These are phyloP conservation scores for Hartigia nigra DNA, from an alignment of 2,888 invertebrate species.

Conservation along the genomic window DNA sequence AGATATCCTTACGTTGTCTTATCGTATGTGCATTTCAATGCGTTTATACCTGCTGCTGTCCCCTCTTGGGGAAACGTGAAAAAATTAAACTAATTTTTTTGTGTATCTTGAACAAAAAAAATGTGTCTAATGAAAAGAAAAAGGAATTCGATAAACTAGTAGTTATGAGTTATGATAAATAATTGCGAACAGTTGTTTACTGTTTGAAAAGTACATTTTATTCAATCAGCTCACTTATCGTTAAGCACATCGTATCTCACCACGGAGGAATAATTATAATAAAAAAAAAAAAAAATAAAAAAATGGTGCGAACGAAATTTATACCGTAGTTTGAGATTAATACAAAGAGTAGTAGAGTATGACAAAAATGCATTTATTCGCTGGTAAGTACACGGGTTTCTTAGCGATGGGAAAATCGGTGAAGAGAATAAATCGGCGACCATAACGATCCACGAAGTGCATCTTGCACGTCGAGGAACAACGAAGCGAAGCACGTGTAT, in stretches of 20 bases:
- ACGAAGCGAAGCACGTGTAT: slow-evolving; percentile 17
- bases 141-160: too few species aligned
- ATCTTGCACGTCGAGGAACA: slow-evolving; percentile 18
- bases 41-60: not conserved
- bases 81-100: too few species aligned
- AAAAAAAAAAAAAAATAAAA: not conserved
- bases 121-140: too few species aligned
- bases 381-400: slow-evolving; percentile 33
- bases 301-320: not conserved
- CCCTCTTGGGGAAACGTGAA: too few species aligned
- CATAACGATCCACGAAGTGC: slow-evolving; percentile 17
- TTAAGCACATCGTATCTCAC: slow-evolving; percentile 7
- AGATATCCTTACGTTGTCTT: too few species aligned
- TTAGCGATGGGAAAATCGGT: slow-evolving; percentile 21
- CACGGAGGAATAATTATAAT: slow-evolving; percentile 5
- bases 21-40: not conserved
- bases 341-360: slow-evolving; percentile 23
- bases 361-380: slow-evolving; percentile 40
- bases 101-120: too few species aligned
- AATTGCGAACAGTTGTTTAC: not conserved
- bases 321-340: not conserved
- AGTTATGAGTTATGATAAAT: not conserved
- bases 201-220: not conserved
- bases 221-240: not conserved
- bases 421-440: slow-evolving; percentile 14